These are phyloP conservation scores for Clupea harengus DNA, from an alignment of 2,113 vertebrate genomes.

Conservation along the genomic window DNA sequence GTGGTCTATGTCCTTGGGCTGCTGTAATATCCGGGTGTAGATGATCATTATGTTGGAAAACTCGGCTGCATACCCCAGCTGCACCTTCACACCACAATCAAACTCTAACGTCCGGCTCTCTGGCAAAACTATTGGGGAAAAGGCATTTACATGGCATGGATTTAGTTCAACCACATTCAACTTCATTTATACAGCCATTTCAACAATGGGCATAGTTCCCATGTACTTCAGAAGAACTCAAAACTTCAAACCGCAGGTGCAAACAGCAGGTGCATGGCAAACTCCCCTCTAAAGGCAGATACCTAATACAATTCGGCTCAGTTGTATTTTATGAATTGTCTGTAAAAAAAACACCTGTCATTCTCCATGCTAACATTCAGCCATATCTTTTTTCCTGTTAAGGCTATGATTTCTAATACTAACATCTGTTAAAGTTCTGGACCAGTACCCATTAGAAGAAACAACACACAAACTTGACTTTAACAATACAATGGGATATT, in stretches of 20 bases:
- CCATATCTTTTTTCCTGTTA: background rate
- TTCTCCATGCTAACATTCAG: background rate
- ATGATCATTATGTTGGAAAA: slow-evolving; percentile 89
- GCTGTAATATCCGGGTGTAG: slow-evolving; percentile 74
- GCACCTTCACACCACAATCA: slow-evolving; percentile 76
- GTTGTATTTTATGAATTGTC: background rate
- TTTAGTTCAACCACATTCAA: background rate
- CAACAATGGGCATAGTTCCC: no score
- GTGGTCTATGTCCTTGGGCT: slow-evolving; percentile 64
- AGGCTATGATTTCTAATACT: background rate
- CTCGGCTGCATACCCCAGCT: slow-evolving; percentile 83
- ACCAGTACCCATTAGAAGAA: background rate
- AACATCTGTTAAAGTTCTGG: background rate
- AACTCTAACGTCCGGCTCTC: slow-evolving; percentile 71
- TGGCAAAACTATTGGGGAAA: slow-evolving; percentile 68
- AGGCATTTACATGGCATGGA: background rate
- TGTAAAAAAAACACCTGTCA: background rate
- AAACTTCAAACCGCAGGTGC: no score
- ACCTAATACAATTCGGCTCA: background rate
- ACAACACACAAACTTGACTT: background rate
- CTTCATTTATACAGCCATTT: background rate
- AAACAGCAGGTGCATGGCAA: background rate
- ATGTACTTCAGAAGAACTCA: no score
- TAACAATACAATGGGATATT: background rate
- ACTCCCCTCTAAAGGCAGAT: background rate